Percentiles rank a stretch among this genome's conserved stretches.
Evolutionary conservation across 2,888 invertebrate species (phyloP).

Genomic region (Platycheirus albimanus): DNA sequence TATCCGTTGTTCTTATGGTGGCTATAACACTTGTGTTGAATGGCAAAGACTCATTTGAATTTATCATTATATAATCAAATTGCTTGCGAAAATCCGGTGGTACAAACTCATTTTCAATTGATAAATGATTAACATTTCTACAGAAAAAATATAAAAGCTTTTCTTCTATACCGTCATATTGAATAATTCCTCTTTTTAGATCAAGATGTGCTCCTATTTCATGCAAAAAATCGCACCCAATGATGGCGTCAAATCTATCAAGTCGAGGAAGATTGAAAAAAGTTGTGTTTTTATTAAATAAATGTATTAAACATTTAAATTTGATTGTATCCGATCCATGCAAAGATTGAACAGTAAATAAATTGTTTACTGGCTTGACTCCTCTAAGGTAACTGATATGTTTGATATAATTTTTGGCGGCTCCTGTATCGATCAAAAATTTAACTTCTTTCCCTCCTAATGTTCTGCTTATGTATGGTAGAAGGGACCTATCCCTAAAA

Average conservation of each 20-base stretch:
- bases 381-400: neutral
- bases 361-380: too few species aligned
- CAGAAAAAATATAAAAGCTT: constrained; percentile 13
- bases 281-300: constrained; percentile 15
- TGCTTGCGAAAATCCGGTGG: neutral
- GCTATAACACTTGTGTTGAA: constrained; percentile 37
- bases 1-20: constrained; percentile 45
- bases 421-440: neutral
- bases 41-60: too few species aligned
- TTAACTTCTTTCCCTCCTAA: constrained; percentile 11
- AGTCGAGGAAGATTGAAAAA: constrained; percentile 32
- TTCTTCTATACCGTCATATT: constrained; percentile 5
- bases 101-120: neutral
- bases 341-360: too few species aligned
- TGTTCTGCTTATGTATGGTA: too few species aligned
- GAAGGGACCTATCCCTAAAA: constrained; percentile 9
- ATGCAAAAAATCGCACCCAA: constrained; percentile 23
- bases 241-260: constrained; percentile 28
- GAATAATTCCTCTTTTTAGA: constrained; percentile 25
- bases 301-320: neutral
- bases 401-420: neutral
- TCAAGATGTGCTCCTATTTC: constrained; percentile 28
- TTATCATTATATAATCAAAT: neutral
- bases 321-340: too few species aligned
- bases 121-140: constrained; percentile 20